Evolutionary conservation across 2,888 invertebrate genomes (phyloP).

Genomic region (Phyto melanocephala): DNA sequence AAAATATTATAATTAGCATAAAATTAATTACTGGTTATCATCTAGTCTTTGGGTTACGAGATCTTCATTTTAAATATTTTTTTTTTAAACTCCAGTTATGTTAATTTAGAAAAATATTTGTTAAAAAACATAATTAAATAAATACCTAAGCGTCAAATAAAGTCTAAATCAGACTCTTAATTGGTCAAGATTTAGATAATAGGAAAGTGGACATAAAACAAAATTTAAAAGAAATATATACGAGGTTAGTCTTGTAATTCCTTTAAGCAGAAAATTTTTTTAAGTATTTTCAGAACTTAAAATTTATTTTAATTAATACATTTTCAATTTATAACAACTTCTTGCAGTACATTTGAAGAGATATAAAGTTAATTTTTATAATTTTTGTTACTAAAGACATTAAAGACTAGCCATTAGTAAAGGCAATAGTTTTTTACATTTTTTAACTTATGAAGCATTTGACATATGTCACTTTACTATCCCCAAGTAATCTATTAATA

Average conservation of each 20-base stretch:
- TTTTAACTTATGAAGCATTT: too few relatives aligned
- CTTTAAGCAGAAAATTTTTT: not conserved
- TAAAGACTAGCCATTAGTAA: too few relatives aligned
- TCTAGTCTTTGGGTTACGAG: not conserved
- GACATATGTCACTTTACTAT: too few relatives aligned
- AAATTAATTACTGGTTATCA: not conserved
- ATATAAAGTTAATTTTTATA: too few relatives aligned
- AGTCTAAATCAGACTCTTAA: not conserved
- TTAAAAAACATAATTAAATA: not conserved
- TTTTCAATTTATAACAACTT: too few relatives aligned
- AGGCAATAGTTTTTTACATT: too few relatives aligned
- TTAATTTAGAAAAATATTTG: not conserved
- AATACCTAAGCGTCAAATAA: not conserved
- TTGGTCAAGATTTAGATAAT: not conserved
- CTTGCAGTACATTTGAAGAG: too few relatives aligned
- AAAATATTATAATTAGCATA: not conserved
- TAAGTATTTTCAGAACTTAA: too few relatives aligned
- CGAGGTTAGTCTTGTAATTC: too few relatives aligned
- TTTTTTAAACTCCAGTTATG: constrained; percentile 8
- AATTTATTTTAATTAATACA: too few relatives aligned
- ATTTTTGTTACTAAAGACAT: too few relatives aligned
- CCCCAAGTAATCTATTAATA: too few relatives aligned
- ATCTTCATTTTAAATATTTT: not conserved
- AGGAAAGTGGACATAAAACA: not conserved
- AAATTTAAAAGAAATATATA: not conserved